Base-by-base conservation (phyloP, 2,888 invertebrate genomes). In the Agonum fuliginosum region DNA sequence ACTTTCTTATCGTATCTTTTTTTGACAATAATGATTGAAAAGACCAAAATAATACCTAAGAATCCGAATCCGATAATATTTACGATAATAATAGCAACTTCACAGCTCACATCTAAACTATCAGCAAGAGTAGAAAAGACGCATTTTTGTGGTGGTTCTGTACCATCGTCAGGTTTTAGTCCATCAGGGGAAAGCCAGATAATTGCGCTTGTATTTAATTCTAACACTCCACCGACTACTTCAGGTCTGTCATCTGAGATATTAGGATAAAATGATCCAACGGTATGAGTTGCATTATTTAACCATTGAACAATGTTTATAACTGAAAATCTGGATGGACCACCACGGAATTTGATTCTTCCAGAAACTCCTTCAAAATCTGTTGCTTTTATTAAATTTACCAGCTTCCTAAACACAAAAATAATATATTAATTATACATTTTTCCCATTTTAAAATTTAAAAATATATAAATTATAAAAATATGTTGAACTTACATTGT, bases 291-390 rank as follows among this genome's bases (percentile, higher is more conserved):
- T 2, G 85, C 83, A 48, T 87, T 87, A 79, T 90, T 85, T 3
- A 89, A 84, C 89, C 91, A 91, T 81, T 93, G 92, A 14, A 90
- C 85, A 10, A 93, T 87, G 81, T 91, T 88, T 41, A 93, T 89
- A 0, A 88, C 87, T 0, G 91, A 90, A 76, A 90, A 88, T 34
- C 94, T 87, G 2, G 94, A 93, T 0, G 93, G 91, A 0, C 93
- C 93, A 0, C 91, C 91, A 0, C 89, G 86, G 83, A 95, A 95
- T 80, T 90, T 89, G 3, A 95, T 92, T 78, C 89, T 87, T 0
- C 95, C 95, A 0, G 94, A 93, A 0, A 94, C 92, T 1, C 95
- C 95, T 65, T 89, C 84, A 83, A 94, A 95, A 82, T 93, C 90
- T 0, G 92, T 92, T 78, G 89, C 86, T 81, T 91, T 89, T 34